These are phyloP conservation scores for Brachystomella parvula DNA, from an alignment of 1,140 invertebrate species.

Conservation along the genomic window DNA sequence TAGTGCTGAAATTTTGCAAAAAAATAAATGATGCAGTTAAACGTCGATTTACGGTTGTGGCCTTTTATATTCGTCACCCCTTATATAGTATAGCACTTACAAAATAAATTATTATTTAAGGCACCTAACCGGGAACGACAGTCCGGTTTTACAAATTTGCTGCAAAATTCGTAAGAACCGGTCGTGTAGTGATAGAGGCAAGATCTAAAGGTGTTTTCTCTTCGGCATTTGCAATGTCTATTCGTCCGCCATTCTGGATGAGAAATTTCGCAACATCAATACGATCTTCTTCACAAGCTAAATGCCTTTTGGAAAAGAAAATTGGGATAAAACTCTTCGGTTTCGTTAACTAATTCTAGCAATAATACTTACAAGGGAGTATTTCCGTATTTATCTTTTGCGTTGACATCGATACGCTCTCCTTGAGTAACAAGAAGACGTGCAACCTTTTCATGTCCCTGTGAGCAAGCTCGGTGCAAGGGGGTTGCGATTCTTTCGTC, in stretches of 20 bases:
- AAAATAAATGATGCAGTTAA: too few relatives aligned
- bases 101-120: too few relatives aligned
- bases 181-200: slow-evolving; percentile 45
- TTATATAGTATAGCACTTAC: too few relatives aligned
- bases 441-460: slow-evolving; percentile 63
- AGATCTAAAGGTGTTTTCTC: slow-evolving; percentile 62
- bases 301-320: slow-evolving; percentile 52
- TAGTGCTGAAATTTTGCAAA: too few relatives aligned
- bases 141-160: too few relatives aligned
- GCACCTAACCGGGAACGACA: too few relatives aligned
- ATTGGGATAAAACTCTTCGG: too few relatives aligned
- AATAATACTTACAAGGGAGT: slow-evolving; percentile 54
- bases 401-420: slow-evolving; percentile 46
- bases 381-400: slow-evolving; percentile 57
- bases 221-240: slow-evolving; percentile 59
- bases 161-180: not conserved
- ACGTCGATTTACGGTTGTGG: too few relatives aligned
- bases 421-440: slow-evolving; percentile 56
- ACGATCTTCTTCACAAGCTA: slow-evolving; percentile 75
- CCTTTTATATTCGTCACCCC: too few relatives aligned
- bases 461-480: slow-evolving; percentile 74
- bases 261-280: slow-evolving; percentile 59
- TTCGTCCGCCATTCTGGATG: slow-evolving; percentile 57
- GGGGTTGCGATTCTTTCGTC: slow-evolving; percentile 70
- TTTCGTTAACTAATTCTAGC: too few relatives aligned